phyloP scores from a whole-genome alignment of 2,888 invertebrate genomes.

The Bellardia bayeri region DNA sequence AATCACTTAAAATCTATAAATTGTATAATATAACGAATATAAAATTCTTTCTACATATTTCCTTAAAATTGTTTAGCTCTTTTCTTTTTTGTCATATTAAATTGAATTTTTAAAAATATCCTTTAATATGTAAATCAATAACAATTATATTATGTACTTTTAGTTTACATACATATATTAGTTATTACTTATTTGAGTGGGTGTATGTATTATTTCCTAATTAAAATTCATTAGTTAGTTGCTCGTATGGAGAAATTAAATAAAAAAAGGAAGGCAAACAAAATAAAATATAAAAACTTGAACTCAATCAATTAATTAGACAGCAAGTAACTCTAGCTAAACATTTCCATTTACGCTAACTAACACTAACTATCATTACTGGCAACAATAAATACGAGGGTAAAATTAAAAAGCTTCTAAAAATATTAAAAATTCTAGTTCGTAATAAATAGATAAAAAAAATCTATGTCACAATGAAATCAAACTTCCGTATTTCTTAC shows the following conservation, averaged over 20 bases:
- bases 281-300: background rate
- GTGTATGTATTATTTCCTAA: conserved; percentile 59
- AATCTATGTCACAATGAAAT: too few species aligned
- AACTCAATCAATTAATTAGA: conserved; percentile 70
- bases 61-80: too few species aligned
- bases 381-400: background rate
- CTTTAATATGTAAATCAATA: background rate
- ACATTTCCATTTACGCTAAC: conserved; percentile 18
- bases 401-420: background rate
- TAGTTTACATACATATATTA: too few species aligned
- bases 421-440: background rate
- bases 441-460: background rate
- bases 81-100: too few species aligned
- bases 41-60: too few species aligned
- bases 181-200: conserved; percentile 21
- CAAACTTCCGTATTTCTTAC: too few species aligned
- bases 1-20: too few species aligned
- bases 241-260: conserved; percentile 44
- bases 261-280: background rate
- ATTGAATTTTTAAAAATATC: too few species aligned
- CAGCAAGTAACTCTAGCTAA: conserved; percentile 44
- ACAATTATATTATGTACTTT: background rate
- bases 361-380: background rate
- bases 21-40: too few species aligned
- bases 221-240: conserved; percentile 68